Evolutionary conservation across 1,140 invertebrate genomes (phyloP).

Genomic region (Anadara kagoshimensis): DNA sequence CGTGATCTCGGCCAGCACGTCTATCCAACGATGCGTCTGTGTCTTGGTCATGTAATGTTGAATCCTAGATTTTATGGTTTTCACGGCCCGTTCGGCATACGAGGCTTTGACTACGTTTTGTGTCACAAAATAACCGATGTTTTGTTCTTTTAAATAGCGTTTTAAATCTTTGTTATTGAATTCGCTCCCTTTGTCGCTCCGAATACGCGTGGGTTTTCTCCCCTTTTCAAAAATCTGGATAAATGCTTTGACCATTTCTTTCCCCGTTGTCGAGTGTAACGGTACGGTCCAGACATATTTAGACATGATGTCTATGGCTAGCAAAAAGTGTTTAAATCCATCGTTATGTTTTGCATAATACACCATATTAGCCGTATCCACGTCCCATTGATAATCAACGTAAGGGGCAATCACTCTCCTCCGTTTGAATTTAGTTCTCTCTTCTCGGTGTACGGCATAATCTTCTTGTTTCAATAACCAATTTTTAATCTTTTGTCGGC

Average conservation of each 20-base stretch:
- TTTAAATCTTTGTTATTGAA: slow-evolving; percentile 6
- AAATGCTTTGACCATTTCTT: slow-evolving; percentile 19
- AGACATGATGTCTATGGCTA: slow-evolving; percentile 17
- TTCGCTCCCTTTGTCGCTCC: slow-evolving; percentile 11
- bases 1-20: slow-evolving; percentile 16
- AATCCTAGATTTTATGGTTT: slow-evolving; percentile 20
- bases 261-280: not conserved
- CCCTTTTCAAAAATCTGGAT: not conserved
- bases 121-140: slow-evolving; percentile 6
- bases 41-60: slow-evolving; percentile 11
- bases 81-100: not conserved
- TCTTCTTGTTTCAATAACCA: slow-evolving; percentile 17
- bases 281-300: slow-evolving; percentile 10
- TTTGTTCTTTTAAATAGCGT: not conserved
- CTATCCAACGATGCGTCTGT: slow-evolving; percentile 8
- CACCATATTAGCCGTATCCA: slow-evolving; percentile 1
- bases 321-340: slow-evolving; percentile 11
- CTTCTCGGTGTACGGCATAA: slow-evolving; percentile 5
- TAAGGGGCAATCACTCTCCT: slow-evolving; percentile 2
- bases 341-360: not conserved
- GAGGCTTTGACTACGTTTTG: slow-evolving; percentile 4
- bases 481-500: slow-evolving; percentile 22
- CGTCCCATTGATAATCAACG: slow-evolving; percentile 28
- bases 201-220: not conserved
- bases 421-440: slow-evolving; percentile 2